phyloP scores from a whole-genome alignment of 2,797 vertebrate genomes.

The Choloepus didactylus region DNA sequence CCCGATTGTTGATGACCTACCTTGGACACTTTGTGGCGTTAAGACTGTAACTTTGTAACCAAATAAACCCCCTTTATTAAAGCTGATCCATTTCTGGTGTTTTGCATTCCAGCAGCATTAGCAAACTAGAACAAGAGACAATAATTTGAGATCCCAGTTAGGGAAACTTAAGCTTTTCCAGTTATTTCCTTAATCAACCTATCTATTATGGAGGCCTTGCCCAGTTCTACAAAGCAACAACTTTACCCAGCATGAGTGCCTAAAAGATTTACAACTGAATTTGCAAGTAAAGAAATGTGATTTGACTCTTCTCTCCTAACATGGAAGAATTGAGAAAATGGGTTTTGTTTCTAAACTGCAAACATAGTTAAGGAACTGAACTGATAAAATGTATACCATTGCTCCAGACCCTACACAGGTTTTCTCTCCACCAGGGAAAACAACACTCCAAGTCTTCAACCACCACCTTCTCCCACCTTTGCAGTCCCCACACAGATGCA shows the following conservation, averaged over 20 bases:
- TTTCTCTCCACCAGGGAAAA: conserved; percentile 23
- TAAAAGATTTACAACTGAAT: conserved; percentile 22
- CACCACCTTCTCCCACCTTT: neutral
- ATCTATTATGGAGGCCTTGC: conserved; percentile 4
- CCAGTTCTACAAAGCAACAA: conserved; percentile 28
- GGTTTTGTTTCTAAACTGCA: conserved; percentile 45
- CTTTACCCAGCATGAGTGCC: neutral
- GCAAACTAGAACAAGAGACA: neutral
- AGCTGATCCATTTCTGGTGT: too few relatives aligned
- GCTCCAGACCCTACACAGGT: neutral
- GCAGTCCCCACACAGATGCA: neutral
- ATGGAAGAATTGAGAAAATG: conserved; percentile 27
- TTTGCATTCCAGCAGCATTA: too few relatives aligned
- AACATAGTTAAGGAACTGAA: neutral
- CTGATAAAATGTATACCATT: neutral
- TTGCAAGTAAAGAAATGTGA: conserved; percentile 16
- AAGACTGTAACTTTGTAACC: too few relatives aligned
- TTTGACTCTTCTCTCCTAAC: conserved; percentile 20
- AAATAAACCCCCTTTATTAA: too few relatives aligned
- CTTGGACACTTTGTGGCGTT: too few relatives aligned
- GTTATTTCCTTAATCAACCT: neutral
- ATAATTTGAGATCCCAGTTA: conserved; percentile 31
- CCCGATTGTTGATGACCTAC: too few relatives aligned
- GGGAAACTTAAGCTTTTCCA: conserved; percentile 50
- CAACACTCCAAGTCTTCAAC: neutral